Evolutionary conservation across 1,140 invertebrate species (phyloP), one percentile per base, ranked within the genome.

Genomic region (Mylabris phalerata): DNA sequence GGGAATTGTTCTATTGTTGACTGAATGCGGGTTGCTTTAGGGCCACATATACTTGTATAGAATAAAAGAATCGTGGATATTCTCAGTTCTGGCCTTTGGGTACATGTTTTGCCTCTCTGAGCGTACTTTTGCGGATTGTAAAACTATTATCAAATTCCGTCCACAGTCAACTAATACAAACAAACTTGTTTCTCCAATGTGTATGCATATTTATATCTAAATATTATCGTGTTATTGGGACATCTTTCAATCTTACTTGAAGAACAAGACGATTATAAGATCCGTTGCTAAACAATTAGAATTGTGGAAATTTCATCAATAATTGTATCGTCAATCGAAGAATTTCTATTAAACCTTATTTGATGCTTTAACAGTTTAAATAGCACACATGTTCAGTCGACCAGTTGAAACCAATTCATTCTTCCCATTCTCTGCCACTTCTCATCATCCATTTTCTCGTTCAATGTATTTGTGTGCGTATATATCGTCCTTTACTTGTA

Each of bases 1-100:
- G 54, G 44, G 39, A 55, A 55, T 47, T 55, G 44, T 55, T 55
- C 54, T 32, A 55, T 55, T 55, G 54, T 55, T 55, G 54, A 55
- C 54, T 55, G 44, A 48, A 46, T 55, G 44, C 46, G 54, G 44
- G 54, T 55, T 46, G 54, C 54, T 55, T 41, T 55, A 48, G 54
- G 54, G 54, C 51, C 54, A 38, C 44, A 32, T 32, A 52, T 24
- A 48, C 44, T 48, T 40, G 40, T 27, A 26, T 44, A 27, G 50
- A 52, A 52, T 52, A 52, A 52, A 52, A 52, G 50, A 52, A 42
- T 52, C 50, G 50, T 32, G 48, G 49, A 43, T 52, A 44, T 52
- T 52, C 50, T 52, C 50, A 44, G 50, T 44, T 43, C 24, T 52
- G 41, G 50, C 50, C 50, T 27, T 24, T 32, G 50, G 50, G 42